Percentiles rank a stretch among this genome's conserved stretches.
phyloP scores from a whole-genome alignment of 2,888 invertebrate species.

The Limenitis camilla region DNA sequence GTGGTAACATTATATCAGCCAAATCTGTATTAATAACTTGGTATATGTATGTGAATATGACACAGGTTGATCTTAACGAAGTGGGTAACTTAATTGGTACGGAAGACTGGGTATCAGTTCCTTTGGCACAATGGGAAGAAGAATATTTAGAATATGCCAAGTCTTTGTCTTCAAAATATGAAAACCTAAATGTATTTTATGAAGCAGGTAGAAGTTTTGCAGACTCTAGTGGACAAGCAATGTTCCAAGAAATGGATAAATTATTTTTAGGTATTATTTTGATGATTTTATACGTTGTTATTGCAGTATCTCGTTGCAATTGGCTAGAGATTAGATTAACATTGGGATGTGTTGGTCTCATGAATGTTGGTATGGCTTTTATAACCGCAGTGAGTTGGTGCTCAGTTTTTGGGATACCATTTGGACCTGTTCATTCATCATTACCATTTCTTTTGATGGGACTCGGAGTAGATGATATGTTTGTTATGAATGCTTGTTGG shows the following conservation, averaged over 20 bases:
- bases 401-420: constrained; percentile 80
- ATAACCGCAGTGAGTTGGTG: constrained; percentile 81
- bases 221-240: constrained; percentile 80
- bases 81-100: constrained; percentile 83
- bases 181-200: constrained; percentile 67
- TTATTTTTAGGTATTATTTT: constrained; percentile 78
- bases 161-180: constrained; percentile 39
- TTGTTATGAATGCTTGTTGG: constrained; percentile 88
- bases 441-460: constrained; percentile 88
- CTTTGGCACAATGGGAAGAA: constrained; percentile 77
- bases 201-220: constrained; percentile 81
- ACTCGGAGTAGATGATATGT: constrained; percentile 88
- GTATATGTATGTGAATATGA: constrained; percentile 80
- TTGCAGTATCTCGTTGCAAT: constrained; percentile 83
- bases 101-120: constrained; percentile 81
- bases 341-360: constrained; percentile 79
- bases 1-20: constrained; percentile 78
- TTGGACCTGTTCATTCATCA: constrained; percentile 88
- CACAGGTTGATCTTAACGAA: constrained; percentile 77
- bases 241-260: constrained; percentile 83
- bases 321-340: constrained; percentile 81
- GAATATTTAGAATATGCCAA: constrained; percentile 67
- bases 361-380: constrained; percentile 84
- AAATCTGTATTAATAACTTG: constrained; percentile 77
- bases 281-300: constrained; percentile 83